Evolutionary conservation across 2,888 invertebrate species (phyloP).

Genomic region (Synergus laeviventris): DNA sequence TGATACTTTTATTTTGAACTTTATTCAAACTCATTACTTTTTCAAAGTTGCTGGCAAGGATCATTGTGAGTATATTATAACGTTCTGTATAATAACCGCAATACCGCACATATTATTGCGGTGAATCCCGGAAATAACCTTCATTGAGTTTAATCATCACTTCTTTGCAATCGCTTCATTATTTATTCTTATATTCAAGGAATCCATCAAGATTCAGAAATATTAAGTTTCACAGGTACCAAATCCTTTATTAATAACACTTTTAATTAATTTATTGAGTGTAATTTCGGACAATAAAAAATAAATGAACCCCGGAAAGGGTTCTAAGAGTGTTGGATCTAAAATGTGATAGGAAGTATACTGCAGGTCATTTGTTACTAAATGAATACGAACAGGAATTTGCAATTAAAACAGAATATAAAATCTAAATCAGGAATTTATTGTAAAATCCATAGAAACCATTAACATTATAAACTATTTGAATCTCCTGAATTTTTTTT

Average conservation of each 20-base stretch:
- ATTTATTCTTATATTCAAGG: slow-evolving; percentile 4
- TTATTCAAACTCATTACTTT: neutral
- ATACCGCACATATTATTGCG: neutral
- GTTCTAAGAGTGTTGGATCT: too few species aligned
- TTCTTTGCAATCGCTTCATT: slow-evolving; percentile 6
- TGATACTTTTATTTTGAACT: neutral
- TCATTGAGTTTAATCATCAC: slow-evolving; percentile 17
- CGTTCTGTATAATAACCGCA: neutral
- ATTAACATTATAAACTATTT: too few species aligned
- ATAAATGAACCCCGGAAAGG: neutral
- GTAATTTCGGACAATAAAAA: neutral
- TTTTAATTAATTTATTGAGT: neutral
- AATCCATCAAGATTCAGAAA: slow-evolving; percentile 1
- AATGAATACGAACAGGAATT: too few species aligned
- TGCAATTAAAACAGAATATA: too few species aligned
- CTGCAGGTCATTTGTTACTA: too few species aligned
- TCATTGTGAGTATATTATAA: neutral
- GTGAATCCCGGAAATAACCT: slow-evolving; percentile 28
- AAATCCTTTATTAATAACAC: neutral
- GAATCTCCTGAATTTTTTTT: too few species aligned
- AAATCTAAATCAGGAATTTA: too few species aligned
- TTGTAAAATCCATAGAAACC: too few species aligned
- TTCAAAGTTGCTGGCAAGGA: neutral
- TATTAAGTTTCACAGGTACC: neutral
- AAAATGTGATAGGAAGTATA: too few species aligned